A percentile compares a stretch with the other conserved stretches of the same genome.
These are phyloP conservation scores for Hypsopygia costalis DNA, from an alignment of 2,888 invertebrate species.

Conservation along the genomic window DNA sequence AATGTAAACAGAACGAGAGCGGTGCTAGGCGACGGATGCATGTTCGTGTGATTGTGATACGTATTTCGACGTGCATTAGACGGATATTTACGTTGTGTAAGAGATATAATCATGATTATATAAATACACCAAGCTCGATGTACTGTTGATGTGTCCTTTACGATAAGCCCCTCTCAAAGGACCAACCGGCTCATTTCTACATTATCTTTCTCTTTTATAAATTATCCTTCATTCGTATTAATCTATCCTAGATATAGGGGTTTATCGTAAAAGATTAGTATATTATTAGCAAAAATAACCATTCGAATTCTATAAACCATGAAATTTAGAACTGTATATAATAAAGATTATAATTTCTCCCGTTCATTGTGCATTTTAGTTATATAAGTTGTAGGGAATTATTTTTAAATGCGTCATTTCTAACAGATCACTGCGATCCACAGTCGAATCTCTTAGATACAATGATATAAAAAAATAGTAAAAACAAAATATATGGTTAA, in stretches of 20 bases:
- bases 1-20: conserved; percentile 30
- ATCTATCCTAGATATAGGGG: conserved; percentile 45
- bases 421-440: conserved; percentile 66
- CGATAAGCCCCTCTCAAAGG: conserved; percentile 52
- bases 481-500: conserved; percentile 78
- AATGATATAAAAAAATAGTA: conserved; percentile 76
- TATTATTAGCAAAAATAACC: conserved; percentile 59
- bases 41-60: conserved; percentile 21
- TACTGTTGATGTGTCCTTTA: conserved; percentile 52
- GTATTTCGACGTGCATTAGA: conserved; percentile 37
- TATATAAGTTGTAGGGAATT: conserved; percentile 77
- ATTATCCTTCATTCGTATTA: conserved; percentile 41
- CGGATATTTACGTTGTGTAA: conserved; percentile 59
- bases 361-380: conserved; percentile 78
- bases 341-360: conserved; percentile 70
- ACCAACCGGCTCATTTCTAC: conserved; percentile 47
- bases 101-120: conserved; percentile 68
- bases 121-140: conserved; percentile 72
- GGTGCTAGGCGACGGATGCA: conserved; percentile 23
- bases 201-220: conserved; percentile 32
- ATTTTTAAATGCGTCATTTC: conserved; percentile 74
- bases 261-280: conserved; percentile 56
- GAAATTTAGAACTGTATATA: conserved; percentile 76
- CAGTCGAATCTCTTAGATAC: conserved; percentile 77
- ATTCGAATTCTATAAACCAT: conserved; percentile 65